These are phyloP conservation scores for Diogma glabrata DNA, from an alignment of 2,888 invertebrate genomes.

Conservation along the genomic window DNA sequence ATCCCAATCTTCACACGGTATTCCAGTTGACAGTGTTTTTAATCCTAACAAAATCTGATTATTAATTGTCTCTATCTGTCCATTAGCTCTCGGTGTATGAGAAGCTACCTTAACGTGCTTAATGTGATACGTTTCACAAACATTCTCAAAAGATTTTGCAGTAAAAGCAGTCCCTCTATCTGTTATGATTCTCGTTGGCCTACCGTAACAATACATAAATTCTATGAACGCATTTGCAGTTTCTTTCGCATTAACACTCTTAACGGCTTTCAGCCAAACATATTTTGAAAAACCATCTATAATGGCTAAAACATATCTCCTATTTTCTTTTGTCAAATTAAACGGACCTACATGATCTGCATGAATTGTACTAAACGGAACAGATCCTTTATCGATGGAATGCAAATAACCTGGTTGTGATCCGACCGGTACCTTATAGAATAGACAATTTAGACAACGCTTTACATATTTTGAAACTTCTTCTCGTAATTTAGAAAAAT, in stretches of 20 bases:
- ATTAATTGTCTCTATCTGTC: constrained; percentile 18
- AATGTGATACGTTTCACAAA: constrained; percentile 19
- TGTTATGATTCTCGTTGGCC: not conserved
- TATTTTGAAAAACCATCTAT: not conserved
- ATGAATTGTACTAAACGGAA: not conserved
- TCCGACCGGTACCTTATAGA: not conserved
- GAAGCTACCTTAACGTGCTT: constrained; percentile 21
- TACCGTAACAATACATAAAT: not conserved
- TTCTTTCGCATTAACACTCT: not conserved
- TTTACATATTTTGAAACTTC: constrained; percentile 8
- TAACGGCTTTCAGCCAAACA: not conserved
- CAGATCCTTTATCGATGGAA: not conserved
- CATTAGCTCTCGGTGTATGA: constrained; percentile 20
- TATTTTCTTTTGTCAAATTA: not conserved
- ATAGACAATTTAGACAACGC: constrained; percentile 11
- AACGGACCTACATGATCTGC: not conserved
- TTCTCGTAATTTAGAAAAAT: too few species aligned
- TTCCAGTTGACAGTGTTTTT: constrained; percentile 16
- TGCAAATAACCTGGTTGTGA: not conserved
- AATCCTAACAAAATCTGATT: constrained; percentile 19
- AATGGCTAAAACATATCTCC: not conserved
- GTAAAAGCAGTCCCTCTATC: constrained; percentile 18
- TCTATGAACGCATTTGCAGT: not conserved
- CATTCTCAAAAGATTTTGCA: constrained; percentile 20
- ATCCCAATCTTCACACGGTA: constrained; percentile 19